Evolutionary conservation across 2,113 vertebrate genomes (phyloP), one percentile per base, ranked within the genome.

Genomic region (Boulengeromyrus knoepffleri): DNA sequence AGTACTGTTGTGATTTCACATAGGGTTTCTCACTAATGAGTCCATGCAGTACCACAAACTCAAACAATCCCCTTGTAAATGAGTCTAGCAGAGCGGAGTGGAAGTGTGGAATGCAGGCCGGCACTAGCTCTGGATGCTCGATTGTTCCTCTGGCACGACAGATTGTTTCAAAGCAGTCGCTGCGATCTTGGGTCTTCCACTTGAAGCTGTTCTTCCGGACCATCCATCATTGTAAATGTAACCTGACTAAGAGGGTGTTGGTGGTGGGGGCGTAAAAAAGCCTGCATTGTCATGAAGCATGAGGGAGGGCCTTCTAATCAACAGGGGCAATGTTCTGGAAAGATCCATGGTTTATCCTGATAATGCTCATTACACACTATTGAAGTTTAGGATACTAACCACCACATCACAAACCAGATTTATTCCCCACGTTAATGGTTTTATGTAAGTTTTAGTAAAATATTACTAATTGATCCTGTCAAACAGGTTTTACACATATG

Each of bases 141-240:
- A 88, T 66, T 90, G 83, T 91, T 90, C 31, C 87, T 88, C 70
- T 77, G 90, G 89, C 77, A 52, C 88, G 83, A 89, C 87, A 88
- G 87, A 91, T 91, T 52, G 89, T 91, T 92, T 85, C 62, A 90
- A 91, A 93, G 52, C 49, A 91, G 88, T 89, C 80, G 80, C 87
- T 89, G 77, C 90, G 62, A 50, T 90, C 88, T 88, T 87, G 91
- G 90, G 42, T 52, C 87, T 90, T 92, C 88, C 46, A 91, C 77
- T 91, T 91, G 87, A 53, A 53, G 31, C n/a, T 19, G 31, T 5
- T 36, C 85, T 56, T 31, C 36, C 27, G 53, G 85, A 24, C 17
- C 49, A 53, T 87, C 85, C 85, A 87, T 87, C 85, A 87, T 19
- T 53, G 85, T 31, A 87, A 87, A 87, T 87, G 50, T 17, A 87